A percentile compares a stretch with the other conserved stretches of the same genome.
Conservation (phyloP, 2,113 vertebrate species). For the Trachemys scripta region DNA sequence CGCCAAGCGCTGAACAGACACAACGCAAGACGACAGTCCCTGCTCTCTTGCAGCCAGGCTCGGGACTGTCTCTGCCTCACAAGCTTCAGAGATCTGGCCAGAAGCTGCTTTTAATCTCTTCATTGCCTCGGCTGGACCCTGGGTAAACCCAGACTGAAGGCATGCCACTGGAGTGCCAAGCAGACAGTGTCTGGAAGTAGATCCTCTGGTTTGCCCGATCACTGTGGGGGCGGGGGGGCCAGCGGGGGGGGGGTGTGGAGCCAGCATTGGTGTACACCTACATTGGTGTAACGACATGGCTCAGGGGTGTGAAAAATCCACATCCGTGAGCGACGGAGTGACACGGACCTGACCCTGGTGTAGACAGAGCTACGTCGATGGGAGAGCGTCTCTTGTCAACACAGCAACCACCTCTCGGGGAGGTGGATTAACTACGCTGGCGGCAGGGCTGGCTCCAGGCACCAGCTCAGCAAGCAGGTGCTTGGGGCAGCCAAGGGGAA, state of each 20-base stretch:
- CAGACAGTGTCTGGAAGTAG: constrained; percentile 1
- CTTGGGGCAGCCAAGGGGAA: no score
- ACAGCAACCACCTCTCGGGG: no score
- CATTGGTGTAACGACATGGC: no score
- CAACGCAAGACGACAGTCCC: not conserved
- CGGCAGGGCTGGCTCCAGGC: no score
- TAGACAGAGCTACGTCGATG: no score
- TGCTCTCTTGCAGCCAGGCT: not conserved
- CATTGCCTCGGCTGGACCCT: not conserved
- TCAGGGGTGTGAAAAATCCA: no score
- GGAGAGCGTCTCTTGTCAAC: no score
- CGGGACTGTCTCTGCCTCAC: not conserved
- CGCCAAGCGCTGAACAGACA: not conserved
- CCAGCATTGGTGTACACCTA: no score
- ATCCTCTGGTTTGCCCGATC: not conserved
- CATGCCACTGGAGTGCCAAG: constrained; percentile 44
- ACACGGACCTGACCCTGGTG: no score
- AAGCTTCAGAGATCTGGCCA: not conserved
- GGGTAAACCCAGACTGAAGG: constrained; percentile 19
- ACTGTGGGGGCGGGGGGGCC: constrained; percentile 20
- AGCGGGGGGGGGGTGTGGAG: not conserved
- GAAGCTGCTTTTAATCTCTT: not conserved
- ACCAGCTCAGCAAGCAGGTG: no score
- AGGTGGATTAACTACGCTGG: no score
- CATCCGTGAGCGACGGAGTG: no score